Base-by-base conservation (phyloP, 2,797 vertebrate genomes). In the Dendrocincla fuliginosa region DNA sequence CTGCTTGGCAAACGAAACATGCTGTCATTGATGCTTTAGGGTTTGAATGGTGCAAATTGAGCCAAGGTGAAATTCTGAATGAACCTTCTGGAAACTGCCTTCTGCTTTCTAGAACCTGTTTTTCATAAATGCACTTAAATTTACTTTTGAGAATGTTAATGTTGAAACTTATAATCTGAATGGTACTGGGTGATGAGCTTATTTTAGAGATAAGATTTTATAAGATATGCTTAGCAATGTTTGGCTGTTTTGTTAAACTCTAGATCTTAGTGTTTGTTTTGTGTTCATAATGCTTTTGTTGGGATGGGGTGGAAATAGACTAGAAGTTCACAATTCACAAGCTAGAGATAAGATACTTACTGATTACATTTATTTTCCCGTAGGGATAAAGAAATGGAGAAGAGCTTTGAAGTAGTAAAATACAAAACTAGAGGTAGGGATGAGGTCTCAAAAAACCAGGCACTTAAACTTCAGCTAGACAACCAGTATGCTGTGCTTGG, bases 341-440 rank as follows among this genome's bases (percentile, higher is more conserved):
- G 77, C 59, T 92, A 97, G 92, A 94, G 77, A 94, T 95, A 95
- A 97, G 95, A 96, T 96, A 96, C 88, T 98, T 98, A 98, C 98
- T 98, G 97, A 97, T 98, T 97, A 97, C 98, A 97, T 98, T 98
- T 98, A 95, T 98, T 98, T 98, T 98, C 98, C 98, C 97, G 13
- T 97, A 99, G 99, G 98, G 99, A 99, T 98, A 97, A 99, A 98
- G 99, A 99, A 98, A 99, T 99, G 98, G 99, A 99, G 98, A 99
- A 99, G 98, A 99, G 99, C 94, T 99, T 99, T 97, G 99, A 99
- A 98, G 99, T 99, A 96, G 99, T 99, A 97, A 99, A 99, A 98
- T 98, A 99, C 98, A 99, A 98, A 98, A 99, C 96, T 98, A 99
- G 99, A 96, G 98, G 98, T 88, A 98, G 99, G 98, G 99, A 99